Evolutionary conservation across 2,888 invertebrate species (phyloP).

Genomic region (Leistus spinibarbis): DNA sequence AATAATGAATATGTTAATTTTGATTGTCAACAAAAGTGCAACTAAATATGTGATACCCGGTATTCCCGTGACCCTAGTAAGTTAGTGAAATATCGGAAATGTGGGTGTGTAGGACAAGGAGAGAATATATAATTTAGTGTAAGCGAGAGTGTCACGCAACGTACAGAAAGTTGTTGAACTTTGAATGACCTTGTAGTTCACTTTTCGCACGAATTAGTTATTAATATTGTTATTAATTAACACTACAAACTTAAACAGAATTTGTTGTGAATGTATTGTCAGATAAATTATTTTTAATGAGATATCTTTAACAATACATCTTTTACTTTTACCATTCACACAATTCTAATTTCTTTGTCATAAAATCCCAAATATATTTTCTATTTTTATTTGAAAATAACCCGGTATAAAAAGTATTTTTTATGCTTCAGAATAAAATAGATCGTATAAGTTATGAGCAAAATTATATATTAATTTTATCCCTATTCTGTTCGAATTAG

Average conservation of each 20-base stretch:
- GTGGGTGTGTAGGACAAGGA: background rate
- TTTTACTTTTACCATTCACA: background rate
- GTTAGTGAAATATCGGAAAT: background rate
- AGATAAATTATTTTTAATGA: background rate
- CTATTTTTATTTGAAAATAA: too few species aligned
- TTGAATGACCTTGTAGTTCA: constrained; percentile 15
- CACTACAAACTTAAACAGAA: background rate
- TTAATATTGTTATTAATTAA: background rate
- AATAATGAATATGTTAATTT: too few species aligned
- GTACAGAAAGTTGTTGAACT: constrained; percentile 32
- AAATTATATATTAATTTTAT: too few species aligned
- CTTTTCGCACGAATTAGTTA: background rate
- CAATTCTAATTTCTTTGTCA: too few species aligned
- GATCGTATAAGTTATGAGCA: too few species aligned
- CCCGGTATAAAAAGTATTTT: too few species aligned
- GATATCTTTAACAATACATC: background rate
- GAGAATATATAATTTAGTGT: background rate
- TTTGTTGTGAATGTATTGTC: background rate
- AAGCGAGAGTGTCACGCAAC: constrained; percentile 28
- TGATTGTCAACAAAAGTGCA: background rate
- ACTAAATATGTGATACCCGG: background rate
- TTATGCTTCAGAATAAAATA: too few species aligned
- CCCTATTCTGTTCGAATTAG: too few species aligned
- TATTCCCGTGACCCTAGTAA: background rate
- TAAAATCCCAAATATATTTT: too few species aligned